Percentiles rank a stretch among this genome's conserved stretches.
Conservation (phyloP, 2,113 vertebrate species). For the Rhea americana region DNA sequence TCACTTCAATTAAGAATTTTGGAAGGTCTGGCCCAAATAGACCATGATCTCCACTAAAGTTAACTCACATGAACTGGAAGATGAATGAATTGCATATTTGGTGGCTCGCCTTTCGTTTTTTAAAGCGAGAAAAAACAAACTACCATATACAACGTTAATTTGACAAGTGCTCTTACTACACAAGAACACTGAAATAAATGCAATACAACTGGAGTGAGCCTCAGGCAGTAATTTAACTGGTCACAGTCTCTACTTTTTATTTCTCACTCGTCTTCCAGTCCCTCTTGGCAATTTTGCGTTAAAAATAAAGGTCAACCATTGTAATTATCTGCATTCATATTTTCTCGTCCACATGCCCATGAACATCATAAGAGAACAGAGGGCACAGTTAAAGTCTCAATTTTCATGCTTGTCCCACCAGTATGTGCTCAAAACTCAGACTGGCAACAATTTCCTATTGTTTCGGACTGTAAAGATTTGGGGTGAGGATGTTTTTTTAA, state of each 20-base stretch:
- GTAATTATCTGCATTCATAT: not conserved
- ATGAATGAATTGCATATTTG: fast-evolving
- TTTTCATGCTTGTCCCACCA: not conserved
- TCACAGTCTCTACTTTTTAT: not conserved
- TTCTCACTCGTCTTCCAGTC: not conserved
- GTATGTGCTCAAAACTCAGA: not conserved
- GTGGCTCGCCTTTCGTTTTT: not conserved
- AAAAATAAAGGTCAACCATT: not conserved
- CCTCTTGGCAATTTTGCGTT: not conserved
- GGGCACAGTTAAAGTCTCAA: not conserved
- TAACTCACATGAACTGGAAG: not conserved
- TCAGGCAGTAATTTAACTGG: not conserved
- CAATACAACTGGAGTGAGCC: not conserved
- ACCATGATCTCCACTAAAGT: not conserved
- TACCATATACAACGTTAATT: not conserved
- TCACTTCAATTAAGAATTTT: no score
- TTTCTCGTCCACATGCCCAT: not conserved
- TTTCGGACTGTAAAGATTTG: not conserved
- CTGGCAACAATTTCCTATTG: not conserved
- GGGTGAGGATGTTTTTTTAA: no score
- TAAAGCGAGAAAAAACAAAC: not conserved
- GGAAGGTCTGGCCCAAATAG: not conserved
- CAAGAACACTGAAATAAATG: not conserved
- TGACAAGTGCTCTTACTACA: not conserved
- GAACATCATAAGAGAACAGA: not conserved